Conservation (phyloP, 2,888 invertebrate species). For the Caradrina clavipalpis region DNA sequence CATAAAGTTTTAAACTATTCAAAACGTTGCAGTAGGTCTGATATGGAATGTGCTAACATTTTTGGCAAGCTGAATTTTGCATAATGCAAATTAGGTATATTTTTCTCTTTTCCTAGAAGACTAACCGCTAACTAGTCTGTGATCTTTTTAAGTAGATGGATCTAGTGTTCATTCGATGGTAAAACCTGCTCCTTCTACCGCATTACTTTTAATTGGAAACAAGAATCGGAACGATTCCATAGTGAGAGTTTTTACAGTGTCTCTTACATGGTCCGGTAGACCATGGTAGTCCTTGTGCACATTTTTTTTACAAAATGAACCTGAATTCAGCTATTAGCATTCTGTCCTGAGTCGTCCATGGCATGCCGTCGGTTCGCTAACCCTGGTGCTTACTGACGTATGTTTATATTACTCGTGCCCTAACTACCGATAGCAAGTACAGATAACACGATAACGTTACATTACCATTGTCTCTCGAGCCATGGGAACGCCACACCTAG, state of each 20-base stretch:
- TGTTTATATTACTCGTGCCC: constrained; percentile 46
- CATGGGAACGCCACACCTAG: constrained; percentile 73
- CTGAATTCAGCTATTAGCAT: constrained; percentile 7
- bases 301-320: constrained; percentile 20
- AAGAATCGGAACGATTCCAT: constrained; percentile 35
- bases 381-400: constrained; percentile 15
- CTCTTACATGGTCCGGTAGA: not conserved
- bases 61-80: not conserved
- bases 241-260: constrained; percentile 34
- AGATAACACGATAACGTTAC: constrained; percentile 63
- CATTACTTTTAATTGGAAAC: constrained; percentile 38
- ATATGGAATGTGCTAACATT: constrained; percentile 16
- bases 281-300: constrained; percentile 23
- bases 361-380: constrained; percentile 31
- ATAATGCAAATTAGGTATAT: constrained; percentile 16
- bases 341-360: constrained; percentile 4
- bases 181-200: constrained; percentile 22
- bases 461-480: constrained; percentile 71
- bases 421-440: constrained; percentile 50
- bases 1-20: too few species aligned
- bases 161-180: constrained; percentile 24
- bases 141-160: constrained; percentile 31
- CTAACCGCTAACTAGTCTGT: constrained; percentile 8
- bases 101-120: constrained; percentile 23
- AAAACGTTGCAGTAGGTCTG: not conserved